Evolutionary conservation across 2,888 invertebrate species (phyloP).

Genomic region (Dryomyza anilis): DNA sequence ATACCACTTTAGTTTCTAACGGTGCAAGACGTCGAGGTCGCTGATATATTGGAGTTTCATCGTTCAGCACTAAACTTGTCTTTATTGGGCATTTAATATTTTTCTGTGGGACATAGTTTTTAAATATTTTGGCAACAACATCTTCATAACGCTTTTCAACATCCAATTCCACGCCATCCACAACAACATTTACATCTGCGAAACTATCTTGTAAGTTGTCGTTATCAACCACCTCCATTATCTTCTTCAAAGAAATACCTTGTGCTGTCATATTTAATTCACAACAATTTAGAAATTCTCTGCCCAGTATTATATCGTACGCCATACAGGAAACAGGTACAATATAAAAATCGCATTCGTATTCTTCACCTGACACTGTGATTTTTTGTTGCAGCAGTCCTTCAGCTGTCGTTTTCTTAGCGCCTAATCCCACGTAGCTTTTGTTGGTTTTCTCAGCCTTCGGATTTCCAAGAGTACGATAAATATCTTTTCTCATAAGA

Average conservation of each 20-base stretch:
- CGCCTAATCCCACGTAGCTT: neutral
- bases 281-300: neutral
- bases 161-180: neutral
- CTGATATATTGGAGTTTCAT: neutral
- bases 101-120: neutral
- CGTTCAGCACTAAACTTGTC: neutral
- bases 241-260: neutral
- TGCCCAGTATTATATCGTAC: neutral
- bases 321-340: neutral
- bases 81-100: neutral
- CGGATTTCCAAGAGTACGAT: neutral
- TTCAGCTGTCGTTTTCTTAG: neutral
- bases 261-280: neutral
- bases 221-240: neutral
- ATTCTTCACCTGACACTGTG: neutral
- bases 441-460: neutral
- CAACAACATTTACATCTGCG: neutral
- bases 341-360: neutral
- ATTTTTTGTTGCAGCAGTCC: neutral
- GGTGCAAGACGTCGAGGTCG: neutral
- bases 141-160: neutral
- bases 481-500: neutral
- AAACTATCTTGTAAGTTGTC: neutral
- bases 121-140: neutral
- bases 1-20: neutral